Percentiles rank a stretch among this genome's conserved stretches.
phyloP scores from a whole-genome alignment of 2,888 invertebrate species.

The Lithophane semibrunnea region DNA sequence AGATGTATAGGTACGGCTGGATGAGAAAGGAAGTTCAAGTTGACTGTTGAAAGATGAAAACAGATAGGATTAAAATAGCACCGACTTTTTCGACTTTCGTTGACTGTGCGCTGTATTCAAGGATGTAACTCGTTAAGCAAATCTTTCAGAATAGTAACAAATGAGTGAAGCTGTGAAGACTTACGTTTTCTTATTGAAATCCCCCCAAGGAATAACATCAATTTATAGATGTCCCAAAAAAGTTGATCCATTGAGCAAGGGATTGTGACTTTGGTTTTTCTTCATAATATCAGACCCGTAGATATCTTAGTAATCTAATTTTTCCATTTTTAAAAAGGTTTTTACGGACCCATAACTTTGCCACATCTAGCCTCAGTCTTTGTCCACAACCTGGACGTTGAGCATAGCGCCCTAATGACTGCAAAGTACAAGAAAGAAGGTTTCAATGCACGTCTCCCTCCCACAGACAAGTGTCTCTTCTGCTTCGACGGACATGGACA shows the following conservation, averaged over 20 bases:
- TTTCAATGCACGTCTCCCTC: constrained; percentile 65
- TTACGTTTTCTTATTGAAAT: background rate
- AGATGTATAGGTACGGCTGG: constrained; percentile 43
- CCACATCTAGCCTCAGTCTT: constrained; percentile 28
- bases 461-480: constrained; percentile 60
- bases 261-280: too few relatives aligned
- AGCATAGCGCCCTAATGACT: constrained; percentile 71
- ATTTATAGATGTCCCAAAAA: background rate
- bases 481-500: constrained; percentile 37
- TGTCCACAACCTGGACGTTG: constrained; percentile 50
- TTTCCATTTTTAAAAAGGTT: background rate
- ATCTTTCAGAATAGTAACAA: background rate
- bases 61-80: constrained; percentile 40
- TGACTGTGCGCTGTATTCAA: background rate
- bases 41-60: constrained; percentile 54
- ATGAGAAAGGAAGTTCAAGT: constrained; percentile 44
- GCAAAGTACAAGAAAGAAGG: constrained; percentile 69
- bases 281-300: background rate
- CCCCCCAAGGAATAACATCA: background rate
- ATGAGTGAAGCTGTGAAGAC: too few relatives aligned
- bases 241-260: background rate
- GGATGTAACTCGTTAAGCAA: background rate
- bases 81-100: constrained; percentile 6
- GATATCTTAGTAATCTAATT: background rate
- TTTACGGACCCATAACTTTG: background rate